These are phyloP conservation scores for Strix aluco DNA, from an alignment of 2,113 vertebrate genomes.

Conservation along the genomic window DNA sequence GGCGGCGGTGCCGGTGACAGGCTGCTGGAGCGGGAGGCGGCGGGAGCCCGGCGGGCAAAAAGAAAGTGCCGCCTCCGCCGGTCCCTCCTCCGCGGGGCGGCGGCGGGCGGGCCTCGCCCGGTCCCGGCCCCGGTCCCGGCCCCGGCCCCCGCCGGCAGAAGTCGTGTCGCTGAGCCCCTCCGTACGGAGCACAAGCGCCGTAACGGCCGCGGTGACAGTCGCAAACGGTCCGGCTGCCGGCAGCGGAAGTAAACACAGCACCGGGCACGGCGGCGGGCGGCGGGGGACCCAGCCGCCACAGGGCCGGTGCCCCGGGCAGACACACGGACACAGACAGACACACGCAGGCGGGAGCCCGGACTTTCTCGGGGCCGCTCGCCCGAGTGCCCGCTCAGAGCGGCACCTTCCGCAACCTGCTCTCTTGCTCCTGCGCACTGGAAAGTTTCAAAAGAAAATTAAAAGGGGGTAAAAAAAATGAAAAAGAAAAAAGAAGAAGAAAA, in stretches of 20 bases:
- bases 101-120: too few relatives aligned
- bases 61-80: neutral
- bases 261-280: neutral
- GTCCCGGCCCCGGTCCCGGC: neutral
- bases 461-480: accelerated
- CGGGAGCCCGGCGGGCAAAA: neutral
- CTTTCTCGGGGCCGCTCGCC: neutral
- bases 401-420: neutral
- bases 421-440: neutral
- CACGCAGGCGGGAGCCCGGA: neutral
- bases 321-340: neutral
- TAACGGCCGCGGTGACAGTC: neutral
- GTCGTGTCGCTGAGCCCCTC: neutral
- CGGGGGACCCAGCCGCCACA: neutral
- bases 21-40: neutral
- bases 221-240: neutral
- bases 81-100: neutral
- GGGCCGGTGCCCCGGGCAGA: neutral
- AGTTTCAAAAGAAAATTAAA: neutral
- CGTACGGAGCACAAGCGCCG: neutral
- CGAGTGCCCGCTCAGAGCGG: neutral
- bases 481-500: neutral
- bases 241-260: neutral
- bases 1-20: neutral
- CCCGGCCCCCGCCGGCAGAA: neutral